Conservation (phyloP, 2,888 invertebrate species). For the Lagria hirta region DNA sequence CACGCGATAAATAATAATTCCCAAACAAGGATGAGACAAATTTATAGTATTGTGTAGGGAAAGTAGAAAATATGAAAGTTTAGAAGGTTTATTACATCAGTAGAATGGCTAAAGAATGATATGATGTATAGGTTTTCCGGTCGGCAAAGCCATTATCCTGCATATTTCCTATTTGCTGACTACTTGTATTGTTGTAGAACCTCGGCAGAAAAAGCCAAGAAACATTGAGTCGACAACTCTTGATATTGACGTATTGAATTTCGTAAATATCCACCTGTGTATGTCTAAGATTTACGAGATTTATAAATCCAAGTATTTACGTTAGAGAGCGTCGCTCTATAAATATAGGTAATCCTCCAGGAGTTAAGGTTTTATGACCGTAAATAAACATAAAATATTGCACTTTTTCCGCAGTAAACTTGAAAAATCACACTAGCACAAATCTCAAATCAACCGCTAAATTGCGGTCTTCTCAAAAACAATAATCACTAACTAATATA, state of each 20-base stretch:
- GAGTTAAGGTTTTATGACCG: slow-evolving; percentile 25
- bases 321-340: slow-evolving; percentile 27
- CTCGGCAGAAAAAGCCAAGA: no score
- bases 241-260: slow-evolving; percentile 24
- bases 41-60: slow-evolving; percentile 18
- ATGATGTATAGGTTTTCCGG: slow-evolving; percentile 10
- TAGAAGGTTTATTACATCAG: slow-evolving; percentile 14
- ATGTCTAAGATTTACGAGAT: slow-evolving; percentile 25
- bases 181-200: background rate
- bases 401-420: slow-evolving; percentile 7
- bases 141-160: slow-evolving; percentile 5
- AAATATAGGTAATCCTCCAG: slow-evolving; percentile 29
- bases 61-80: slow-evolving; percentile 24
- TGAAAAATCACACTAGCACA: slow-evolving; percentile 23
- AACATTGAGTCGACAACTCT: slow-evolving; percentile 1
- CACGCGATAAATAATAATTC: slow-evolving; percentile 20
- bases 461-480: no score
- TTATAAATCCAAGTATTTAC: slow-evolving; percentile 29
- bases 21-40: slow-evolving; percentile 19
- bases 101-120: slow-evolving; percentile 5
- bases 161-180: background rate
- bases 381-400: slow-evolving; percentile 27
- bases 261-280: slow-evolving; percentile 29
- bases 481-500: no score
- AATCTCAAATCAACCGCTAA: no score